Evolutionary conservation across 1,140 invertebrate species (phyloP), one percentile per base, ranked within the genome.

Genomic region (Microplitis mediator): DNA sequence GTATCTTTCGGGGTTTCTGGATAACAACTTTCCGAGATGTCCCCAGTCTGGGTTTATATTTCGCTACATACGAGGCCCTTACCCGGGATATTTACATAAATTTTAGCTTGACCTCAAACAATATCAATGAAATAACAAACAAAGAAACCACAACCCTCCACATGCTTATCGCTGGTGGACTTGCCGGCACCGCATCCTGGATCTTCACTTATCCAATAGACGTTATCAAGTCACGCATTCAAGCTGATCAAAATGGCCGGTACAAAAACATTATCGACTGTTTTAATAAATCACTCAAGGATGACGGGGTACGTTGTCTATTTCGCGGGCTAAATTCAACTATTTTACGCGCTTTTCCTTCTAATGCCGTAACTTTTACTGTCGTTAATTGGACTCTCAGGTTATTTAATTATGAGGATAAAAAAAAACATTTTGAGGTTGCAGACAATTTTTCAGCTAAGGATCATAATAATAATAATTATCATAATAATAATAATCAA

Each of bases 361-460:
- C 93, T n/a, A 98, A 98, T 80, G 96, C 95, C 0, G 94, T 93
- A 2, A 96, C 94, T 39, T 97, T 98, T 81, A 89, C 93, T 3
- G 94, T 95, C 3, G 95, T 97, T 13, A 92, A 92, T 4, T 95
- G 93, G 92, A 90, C 90, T 0, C 85, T 93, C 74, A 79, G 88
- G 69, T 32, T 89, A 3, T 77, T 83, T 4, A 80, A 77, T 0
- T 69, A 76, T 0, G 34, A 72, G 0, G 11, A 45, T 6, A 9
- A 54, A 8, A n/a, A 34, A n/a, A 63, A 51, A 67, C 13, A 13
- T 71, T 70, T 6, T 63, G 14, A 54, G 13, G 13, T 35, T 64
- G 50, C 3, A 31, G 52, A 72, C 16, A 11, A 23, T 23, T 23
- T 23, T 23, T 23, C 23, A 23, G 2, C 23, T 23, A 23, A 45